A percentile compares a stretch with the other conserved stretches of the same genome.
Conservation (phyloP, 2,888 invertebrate species). For the Apoderus coryli region DNA sequence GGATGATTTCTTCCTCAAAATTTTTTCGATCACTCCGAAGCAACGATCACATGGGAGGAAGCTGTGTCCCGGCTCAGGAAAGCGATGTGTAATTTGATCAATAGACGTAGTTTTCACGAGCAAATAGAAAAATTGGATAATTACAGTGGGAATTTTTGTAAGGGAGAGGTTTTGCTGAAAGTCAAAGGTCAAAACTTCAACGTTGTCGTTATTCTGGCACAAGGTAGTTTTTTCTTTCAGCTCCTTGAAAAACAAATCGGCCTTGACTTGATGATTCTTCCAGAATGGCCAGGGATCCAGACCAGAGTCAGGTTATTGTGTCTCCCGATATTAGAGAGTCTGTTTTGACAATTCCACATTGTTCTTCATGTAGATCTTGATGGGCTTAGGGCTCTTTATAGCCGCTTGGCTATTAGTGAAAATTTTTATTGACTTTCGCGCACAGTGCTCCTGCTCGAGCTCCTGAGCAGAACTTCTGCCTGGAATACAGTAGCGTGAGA, state of each 20-base stretch:
- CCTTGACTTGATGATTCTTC: slow-evolving; percentile 17
- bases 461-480: too few species aligned
- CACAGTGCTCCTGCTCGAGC: too few species aligned
- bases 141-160: slow-evolving; percentile 12
- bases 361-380: too few species aligned
- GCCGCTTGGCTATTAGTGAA: too few species aligned
- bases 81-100: slow-evolving; percentile 10
- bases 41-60: slow-evolving; percentile 12
- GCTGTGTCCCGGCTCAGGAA: slow-evolving; percentile 14
- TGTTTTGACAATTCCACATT: too few species aligned
- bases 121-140: slow-evolving; percentile 13
- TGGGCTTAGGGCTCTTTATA: too few species aligned
- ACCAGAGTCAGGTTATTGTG: too few species aligned
- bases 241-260: slow-evolving; percentile 15
- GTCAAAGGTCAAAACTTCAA: slow-evolving; percentile 17
- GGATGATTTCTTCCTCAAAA: slow-evolving; percentile 7
- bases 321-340: too few species aligned
- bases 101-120: slow-evolving; percentile 11
- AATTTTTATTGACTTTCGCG: too few species aligned
- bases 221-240: slow-evolving; percentile 15
- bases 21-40: slow-evolving; percentile 11
- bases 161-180: slow-evolving; percentile 18
- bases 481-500: too few species aligned
- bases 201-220: slow-evolving; percentile 13
- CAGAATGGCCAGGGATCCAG: too few species aligned